These are phyloP conservation scores for Cataglyphis hispanica DNA, from an alignment of 1,140 invertebrate genomes.

Conservation along the genomic window DNA sequence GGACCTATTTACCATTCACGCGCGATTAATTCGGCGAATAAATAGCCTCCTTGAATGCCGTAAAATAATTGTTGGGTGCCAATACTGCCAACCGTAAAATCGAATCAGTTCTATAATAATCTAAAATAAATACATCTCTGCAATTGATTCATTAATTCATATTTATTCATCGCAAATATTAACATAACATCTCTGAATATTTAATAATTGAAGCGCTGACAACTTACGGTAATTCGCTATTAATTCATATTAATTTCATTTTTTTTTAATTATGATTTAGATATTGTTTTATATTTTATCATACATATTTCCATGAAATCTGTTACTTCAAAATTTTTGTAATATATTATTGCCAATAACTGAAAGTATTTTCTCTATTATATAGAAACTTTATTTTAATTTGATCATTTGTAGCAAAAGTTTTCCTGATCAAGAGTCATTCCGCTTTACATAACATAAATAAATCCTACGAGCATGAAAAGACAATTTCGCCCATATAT, in stretches of 20 bases:
- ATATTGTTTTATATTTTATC: background rate
- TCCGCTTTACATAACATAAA: background rate
- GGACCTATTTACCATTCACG: conserved; percentile 57
- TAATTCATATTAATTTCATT: conserved; percentile 22
- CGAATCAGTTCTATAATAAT: conserved; percentile 54
- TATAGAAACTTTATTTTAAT: background rate
- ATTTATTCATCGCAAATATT: conserved; percentile 48
- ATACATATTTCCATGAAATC: conserved; percentile 18
- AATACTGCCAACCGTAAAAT: conserved; percentile 41
- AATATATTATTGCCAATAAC: background rate
- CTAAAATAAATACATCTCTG: conserved; percentile 48
- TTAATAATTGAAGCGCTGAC: conserved; percentile 33
- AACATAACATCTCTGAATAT: conserved; percentile 12
- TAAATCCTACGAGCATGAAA: background rate
- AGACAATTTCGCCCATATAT: background rate
- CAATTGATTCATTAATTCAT: conserved; percentile 50
- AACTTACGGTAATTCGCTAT: background rate
- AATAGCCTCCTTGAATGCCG: conserved; percentile 52
- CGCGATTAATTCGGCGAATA: conserved; percentile 58
- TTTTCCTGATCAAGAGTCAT: background rate
- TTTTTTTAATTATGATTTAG: background rate
- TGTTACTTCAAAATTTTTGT: background rate
- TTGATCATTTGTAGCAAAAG: background rate
- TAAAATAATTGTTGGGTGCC: conserved; percentile 47
- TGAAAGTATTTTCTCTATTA: background rate